phyloP scores from a whole-genome alignment of 2,113 vertebrate genomes.

The Antigone vipio region DNA sequence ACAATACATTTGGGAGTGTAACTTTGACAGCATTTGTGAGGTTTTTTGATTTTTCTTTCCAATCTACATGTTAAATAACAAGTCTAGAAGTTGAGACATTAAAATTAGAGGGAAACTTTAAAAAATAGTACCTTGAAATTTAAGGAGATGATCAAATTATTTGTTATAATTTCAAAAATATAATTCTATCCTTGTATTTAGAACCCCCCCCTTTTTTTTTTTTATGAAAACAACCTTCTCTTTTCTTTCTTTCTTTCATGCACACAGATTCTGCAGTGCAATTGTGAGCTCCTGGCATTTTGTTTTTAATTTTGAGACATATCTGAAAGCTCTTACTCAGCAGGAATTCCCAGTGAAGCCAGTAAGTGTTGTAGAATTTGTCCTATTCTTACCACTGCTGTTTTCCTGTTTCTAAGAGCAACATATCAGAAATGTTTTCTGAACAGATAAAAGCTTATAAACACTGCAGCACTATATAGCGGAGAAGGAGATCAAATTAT shows the following conservation, averaged over 20 bases:
- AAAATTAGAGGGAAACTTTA: neutral
- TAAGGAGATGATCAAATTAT: neutral
- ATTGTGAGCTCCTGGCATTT: neutral
- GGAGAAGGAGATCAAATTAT: neutral
- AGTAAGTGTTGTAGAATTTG: neutral
- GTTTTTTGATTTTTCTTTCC: neutral
- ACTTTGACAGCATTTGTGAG: neutral
- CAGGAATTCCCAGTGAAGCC: neutral
- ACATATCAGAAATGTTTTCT: neutral
- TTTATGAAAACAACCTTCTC: neutral
- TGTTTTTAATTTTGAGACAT: neutral
- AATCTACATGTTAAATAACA: neutral
- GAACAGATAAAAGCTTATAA: neutral
- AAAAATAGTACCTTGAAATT: neutral
- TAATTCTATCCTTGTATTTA: neutral
- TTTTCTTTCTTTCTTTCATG: neutral
- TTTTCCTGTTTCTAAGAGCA: constrained; percentile 11
- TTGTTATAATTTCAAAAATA: neutral
- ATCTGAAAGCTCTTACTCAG: neutral
- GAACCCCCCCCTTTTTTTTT: neutral
- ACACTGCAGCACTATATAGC: neutral
- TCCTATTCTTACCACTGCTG: neutral
- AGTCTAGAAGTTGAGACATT: neutral
- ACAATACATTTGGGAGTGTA: neutral
- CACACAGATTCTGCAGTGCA: neutral